phyloP scores from a whole-genome alignment of 2,888 invertebrate genomes.

The Caenorhabditis plicata region DNA sequence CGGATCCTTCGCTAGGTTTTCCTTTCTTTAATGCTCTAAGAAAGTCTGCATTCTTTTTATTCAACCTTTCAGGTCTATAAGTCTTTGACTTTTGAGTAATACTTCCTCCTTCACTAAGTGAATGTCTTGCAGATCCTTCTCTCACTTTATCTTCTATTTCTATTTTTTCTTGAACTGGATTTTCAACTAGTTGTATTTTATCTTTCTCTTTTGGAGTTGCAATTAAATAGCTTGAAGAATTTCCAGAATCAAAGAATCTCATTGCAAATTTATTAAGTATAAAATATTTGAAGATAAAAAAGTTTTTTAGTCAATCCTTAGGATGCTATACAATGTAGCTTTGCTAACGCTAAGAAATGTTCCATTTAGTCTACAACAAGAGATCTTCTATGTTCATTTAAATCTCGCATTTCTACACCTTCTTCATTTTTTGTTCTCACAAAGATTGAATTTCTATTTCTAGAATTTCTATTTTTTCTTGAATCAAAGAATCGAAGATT shows the following conservation, averaged over 20 bases:
- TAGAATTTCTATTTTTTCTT: slow-evolving; percentile 3
- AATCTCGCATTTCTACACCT: background rate
- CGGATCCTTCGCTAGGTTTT: slow-evolving; percentile 1
- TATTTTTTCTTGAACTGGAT: slow-evolving; percentile 5
- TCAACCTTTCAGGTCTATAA: background rate
- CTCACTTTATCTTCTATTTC: slow-evolving; percentile 6
- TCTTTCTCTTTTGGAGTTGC: slow-evolving; percentile 20
- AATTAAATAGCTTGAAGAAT: slow-evolving; percentile 17
- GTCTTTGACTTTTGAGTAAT: slow-evolving; percentile 5
- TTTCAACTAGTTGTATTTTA: slow-evolving; percentile 15
- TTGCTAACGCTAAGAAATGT: no score
- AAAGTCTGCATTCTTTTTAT: slow-evolving; percentile 9
- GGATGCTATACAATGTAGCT: no score
- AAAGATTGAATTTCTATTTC: slow-evolving; percentile 1
- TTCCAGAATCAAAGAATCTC: slow-evolving; percentile 11
- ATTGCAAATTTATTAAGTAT: slow-evolving; percentile 5
- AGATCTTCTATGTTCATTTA: slow-evolving; percentile 1
- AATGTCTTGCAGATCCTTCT: no score
- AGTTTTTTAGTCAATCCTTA: no score
- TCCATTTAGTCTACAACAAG: slow-evolving; percentile 8
- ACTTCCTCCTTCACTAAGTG: slow-evolving; percentile 12
- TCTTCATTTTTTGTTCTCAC: background rate
- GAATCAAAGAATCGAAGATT: no score
- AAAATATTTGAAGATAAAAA: slow-evolving; percentile 2
- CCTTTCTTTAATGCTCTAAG: slow-evolving; percentile 9